phyloP scores from a whole-genome alignment of 2,888 invertebrate species.

The Meghimatium bilineatum region DNA sequence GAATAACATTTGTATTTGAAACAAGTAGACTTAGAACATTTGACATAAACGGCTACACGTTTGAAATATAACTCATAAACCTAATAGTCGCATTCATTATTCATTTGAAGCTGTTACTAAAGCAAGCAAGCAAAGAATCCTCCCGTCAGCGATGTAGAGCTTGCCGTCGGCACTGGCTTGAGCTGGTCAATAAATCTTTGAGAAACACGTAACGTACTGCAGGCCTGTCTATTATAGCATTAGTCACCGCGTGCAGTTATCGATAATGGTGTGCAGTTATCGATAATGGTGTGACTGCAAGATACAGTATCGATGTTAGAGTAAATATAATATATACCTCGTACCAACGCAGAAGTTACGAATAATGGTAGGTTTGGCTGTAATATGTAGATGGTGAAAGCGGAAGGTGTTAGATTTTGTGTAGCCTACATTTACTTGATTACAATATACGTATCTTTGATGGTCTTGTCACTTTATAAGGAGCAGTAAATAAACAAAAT shows the following conservation, averaged over 20 bases:
- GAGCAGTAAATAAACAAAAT: too few species aligned
- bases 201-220: not conserved
- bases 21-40: too few species aligned
- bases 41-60: too few species aligned
- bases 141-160: not conserved
- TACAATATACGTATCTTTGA: not conserved
- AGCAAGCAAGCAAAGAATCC: not conserved
- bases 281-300: not conserved
- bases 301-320: not conserved
- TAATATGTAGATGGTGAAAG: too few species aligned
- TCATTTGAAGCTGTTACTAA: too few species aligned
- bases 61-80: too few species aligned
- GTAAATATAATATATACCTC: too few species aligned
- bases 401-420: too few species aligned
- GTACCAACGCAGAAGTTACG: not conserved
- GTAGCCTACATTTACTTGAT: not conserved
- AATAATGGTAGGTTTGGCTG: not conserved
- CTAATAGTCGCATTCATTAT: too few species aligned
- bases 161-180: not conserved
- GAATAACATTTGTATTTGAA: too few species aligned
- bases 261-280: not conserved
- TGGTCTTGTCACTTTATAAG: too few species aligned
- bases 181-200: conserved; percentile 3
- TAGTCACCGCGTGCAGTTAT: conserved; percentile 15
- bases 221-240: not conserved